Conservation (phyloP, 2,888 invertebrate species). For the Hypomecis punctinalis region DNA sequence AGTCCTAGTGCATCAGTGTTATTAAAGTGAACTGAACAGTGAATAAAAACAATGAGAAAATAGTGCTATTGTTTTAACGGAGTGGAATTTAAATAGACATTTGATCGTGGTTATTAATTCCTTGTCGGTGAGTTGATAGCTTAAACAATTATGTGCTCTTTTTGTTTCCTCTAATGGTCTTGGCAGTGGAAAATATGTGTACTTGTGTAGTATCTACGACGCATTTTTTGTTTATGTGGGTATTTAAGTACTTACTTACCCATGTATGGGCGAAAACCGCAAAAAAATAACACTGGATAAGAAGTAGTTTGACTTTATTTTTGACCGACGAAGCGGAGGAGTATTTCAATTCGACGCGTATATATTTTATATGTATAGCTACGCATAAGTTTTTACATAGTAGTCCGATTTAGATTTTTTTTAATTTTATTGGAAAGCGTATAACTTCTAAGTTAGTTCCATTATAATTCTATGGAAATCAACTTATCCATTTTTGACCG, state of each 20-base stretch:
- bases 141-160: conserved; percentile 14
- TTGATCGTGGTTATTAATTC: conserved; percentile 27
- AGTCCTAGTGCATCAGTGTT: conserved; percentile 3
- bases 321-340: conserved; percentile 2
- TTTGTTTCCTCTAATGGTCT: conserved; percentile 18
- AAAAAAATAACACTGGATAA: background rate
- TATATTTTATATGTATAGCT: no score
- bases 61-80: conserved; percentile 13
- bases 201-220: background rate
- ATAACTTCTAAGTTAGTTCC: no score
- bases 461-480: no score
- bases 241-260: no score
- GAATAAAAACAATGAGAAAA: conserved; percentile 8
- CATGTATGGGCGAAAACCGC: no score
- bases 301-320: background rate
- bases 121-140: conserved; percentile 17
- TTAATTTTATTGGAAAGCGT: no score
- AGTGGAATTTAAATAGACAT: conserved; percentile 23
- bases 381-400: no score
- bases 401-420: no score
- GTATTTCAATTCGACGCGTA: no score
- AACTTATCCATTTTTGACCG: no score
- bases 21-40: conserved; percentile 1
- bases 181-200: conserved; percentile 16
- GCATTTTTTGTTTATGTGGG: background rate